Evolutionary conservation across 1,140 invertebrate species (phyloP), one percentile per base, ranked within the genome.

Genomic region (Pseudomyrmex flavicornis): DNA sequence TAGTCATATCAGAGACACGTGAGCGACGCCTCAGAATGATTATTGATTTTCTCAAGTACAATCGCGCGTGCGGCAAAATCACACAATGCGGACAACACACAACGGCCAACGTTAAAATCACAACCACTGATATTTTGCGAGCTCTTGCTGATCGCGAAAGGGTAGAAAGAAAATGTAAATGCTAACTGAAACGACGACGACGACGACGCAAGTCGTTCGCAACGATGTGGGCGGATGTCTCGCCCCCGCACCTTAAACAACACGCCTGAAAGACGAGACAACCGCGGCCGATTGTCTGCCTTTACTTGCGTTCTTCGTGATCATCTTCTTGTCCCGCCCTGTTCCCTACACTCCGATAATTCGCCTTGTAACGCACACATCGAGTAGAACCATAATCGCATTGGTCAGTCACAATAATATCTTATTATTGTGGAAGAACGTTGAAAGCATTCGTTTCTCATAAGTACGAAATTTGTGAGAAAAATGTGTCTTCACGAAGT

Each of bases 191-290:
- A 86, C 65, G 54, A 10, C 65, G 74, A 56, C 62, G 35, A 1
- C 35, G 75, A 86, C 52, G 74, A 54, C 62, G 75, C 62, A 77
- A 65, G 52, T 80, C 63, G 87, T 59, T 79, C 22, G 70, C 65
- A 75, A 87, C 69, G 48, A 79, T 79, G 88, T 90, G 85, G 89
- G 89, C 83, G 90, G 72, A 83, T 84, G 84, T 89, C 85, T 90
- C 90, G 89, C 89, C 90, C 82, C 89, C 90, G 87, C 90, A 83
- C 13, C 69, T 82, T 68, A 59, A 82, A 76, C 75, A 80, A 79
- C 84, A 75, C 72, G 56, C 22, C 35, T 70, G 66, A 70, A 62
- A 82, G 82, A 77, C 69, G 69, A 65, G 46, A 76, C 52, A 59
- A 59, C 52, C 50, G 13, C 65, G 68, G 17, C 22, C 74, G 52